Conservation (phyloP, 1,140 invertebrate genomes). For the Polypedilum pembai region DNA sequence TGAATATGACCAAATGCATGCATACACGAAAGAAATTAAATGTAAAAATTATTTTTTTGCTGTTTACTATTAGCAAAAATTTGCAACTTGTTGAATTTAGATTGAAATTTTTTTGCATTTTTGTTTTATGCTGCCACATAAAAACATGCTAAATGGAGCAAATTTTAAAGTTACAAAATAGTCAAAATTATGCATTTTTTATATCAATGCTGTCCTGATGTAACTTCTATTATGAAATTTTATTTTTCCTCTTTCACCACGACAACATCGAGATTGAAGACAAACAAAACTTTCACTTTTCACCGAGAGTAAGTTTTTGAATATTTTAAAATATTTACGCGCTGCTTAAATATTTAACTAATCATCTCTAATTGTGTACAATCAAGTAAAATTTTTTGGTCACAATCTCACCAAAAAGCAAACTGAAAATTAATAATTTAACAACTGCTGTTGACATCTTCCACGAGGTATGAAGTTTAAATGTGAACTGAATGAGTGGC, state of each 20-base stretch:
- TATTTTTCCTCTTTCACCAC: not conserved
- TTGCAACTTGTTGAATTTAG: not conserved
- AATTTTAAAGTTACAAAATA: not conserved
- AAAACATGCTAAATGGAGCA: not conserved
- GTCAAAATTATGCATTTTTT: constrained; percentile 3
- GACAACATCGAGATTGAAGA: not conserved
- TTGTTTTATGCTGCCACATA: not conserved
- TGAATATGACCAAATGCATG: not conserved
- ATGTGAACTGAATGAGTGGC: constrained; percentile 5
- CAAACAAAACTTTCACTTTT: not conserved
- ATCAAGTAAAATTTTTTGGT: not conserved
- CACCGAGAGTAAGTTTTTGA: not conserved
- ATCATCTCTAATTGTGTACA: not conserved
- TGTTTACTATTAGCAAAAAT: constrained; percentile 10
- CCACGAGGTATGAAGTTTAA: not conserved
- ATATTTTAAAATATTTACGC: not conserved
- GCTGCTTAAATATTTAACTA: no score
- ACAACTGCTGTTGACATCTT: not conserved
- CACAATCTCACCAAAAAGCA: not conserved
- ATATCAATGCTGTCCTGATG: not conserved
- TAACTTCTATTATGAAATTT: not conserved
- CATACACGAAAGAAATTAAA: not conserved
- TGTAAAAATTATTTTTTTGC: not conserved
- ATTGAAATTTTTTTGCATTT: not conserved
- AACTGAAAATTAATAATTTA: not conserved